Evolutionary conservation across 2,797 vertebrate species (phyloP).

Genomic region (Chelidonichthys spinosus): DNA sequence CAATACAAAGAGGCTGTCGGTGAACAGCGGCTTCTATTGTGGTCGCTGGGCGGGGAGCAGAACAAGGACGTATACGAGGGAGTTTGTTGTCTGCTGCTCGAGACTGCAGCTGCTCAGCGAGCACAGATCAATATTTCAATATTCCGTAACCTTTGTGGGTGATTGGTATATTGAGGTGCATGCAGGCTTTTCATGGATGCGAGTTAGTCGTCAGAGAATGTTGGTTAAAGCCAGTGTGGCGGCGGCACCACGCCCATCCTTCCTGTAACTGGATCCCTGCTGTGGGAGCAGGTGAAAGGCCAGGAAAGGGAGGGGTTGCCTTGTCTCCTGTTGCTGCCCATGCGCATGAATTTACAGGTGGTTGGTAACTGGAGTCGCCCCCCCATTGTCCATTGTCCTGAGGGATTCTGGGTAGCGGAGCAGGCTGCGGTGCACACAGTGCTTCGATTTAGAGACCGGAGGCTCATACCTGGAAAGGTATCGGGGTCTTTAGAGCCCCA

Average conservation of each 20-base stretch:
- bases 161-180: constrained; percentile 7
- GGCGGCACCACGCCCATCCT: constrained; percentile 69
- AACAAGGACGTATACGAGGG: background rate
- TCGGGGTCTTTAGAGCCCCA: background rate
- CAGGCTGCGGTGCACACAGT: constrained; percentile 45
- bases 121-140: constrained; percentile 39
- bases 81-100: background rate
- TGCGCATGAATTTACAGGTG: constrained; percentile 51
- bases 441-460: constrained; percentile 54
- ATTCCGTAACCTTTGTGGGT: constrained; percentile 13
- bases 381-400: constrained; percentile 78
- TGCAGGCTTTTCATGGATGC: background rate
- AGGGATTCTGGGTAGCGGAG: constrained; percentile 57
- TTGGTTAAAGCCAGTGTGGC: constrained; percentile 21
- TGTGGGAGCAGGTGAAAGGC: constrained; percentile 11
- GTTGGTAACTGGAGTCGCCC: constrained; percentile 64
- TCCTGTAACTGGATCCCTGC: constrained; percentile 74
- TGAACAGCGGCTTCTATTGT: constrained; percentile 21
- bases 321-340: constrained; percentile 44
- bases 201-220: background rate
- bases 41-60: background rate
- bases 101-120: constrained; percentile 32
- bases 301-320: constrained; percentile 11
- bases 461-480: constrained; percentile 37
- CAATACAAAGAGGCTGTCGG: constrained; percentile 16